phyloP scores from a whole-genome alignment of 2,888 invertebrate genomes.

The Smittia aterrima region DNA sequence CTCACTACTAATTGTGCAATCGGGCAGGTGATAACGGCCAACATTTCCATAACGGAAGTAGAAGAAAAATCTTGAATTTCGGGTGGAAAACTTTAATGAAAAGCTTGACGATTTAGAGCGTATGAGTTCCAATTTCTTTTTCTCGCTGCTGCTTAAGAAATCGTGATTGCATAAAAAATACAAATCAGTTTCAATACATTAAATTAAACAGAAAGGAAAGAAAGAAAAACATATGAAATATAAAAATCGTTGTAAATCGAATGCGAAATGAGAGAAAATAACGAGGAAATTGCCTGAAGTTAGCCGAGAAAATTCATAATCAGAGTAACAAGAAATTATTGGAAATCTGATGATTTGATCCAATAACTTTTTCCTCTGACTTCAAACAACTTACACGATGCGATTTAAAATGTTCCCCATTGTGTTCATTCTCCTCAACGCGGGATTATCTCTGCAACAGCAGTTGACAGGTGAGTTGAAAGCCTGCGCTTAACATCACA shows the following conservation, averaged over 20 bases:
- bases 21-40: neutral
- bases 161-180: constrained; percentile 36
- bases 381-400: neutral
- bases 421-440: neutral
- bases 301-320: neutral
- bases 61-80: neutral
- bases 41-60: neutral
- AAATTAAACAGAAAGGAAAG: neutral
- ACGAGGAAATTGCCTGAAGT: constrained; percentile 17
- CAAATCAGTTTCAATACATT: constrained; percentile 27
- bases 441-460: neutral
- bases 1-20: constrained; percentile 1
- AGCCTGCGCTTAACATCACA: too few relatives aligned
- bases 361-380: neutral
- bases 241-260: neutral
- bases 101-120: neutral
- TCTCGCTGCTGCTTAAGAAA: constrained; percentile 19
- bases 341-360: neutral
- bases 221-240: constrained; percentile 18
- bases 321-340: neutral
- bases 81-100: neutral
- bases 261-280: constrained; percentile 35
- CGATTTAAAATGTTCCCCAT: neutral
- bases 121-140: constrained; percentile 17
- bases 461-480: neutral